Evolutionary conservation across 1,140 invertebrate genomes (phyloP), one percentile per base, ranked within the genome.

Genomic region (Papilio dardanus): DNA sequence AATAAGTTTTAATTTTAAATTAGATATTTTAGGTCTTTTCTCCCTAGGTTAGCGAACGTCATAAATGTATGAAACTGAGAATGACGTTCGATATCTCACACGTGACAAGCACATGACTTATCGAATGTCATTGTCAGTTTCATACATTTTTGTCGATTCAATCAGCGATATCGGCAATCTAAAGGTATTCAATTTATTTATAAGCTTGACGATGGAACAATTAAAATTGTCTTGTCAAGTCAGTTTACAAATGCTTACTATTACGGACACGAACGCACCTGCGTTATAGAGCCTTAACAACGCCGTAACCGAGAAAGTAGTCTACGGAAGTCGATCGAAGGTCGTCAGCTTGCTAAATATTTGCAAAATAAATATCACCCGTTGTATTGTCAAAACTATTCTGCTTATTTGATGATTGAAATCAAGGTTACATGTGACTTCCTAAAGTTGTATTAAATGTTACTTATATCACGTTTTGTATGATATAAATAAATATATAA

Each of bases 331-430:
- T 37, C 19, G 19, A 21, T 24, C 35, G 7, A 35, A 69, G 67
- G 67, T 40, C 67, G 67, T 24, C 67, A 37, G 35, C 67, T 69
- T 69, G 67, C 35, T 69, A 69, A 69, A 69, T 69, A 19, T 37
- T 37, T 35, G 65, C 65, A 33, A 65, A 65, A 30, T 30, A 65
- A 65, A 33, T 66, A 66, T 66, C 35, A 67, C 33, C 16, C 35
- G 8, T 6, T 40, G n/a, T 21, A 28, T 14, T 35, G 67, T 12
- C 67, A 37, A 35, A 37, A 40, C 5, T 8, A 12, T 37, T 10
- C 16, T 24, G 67, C 33, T 69, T 21, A 46, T 46, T 46, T 19
- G 42, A 46, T 6, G 42, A 46, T n/a, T n/a, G n/a, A n/a, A n/a
- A n/a, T n/a, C n/a, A n/a, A n/a, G n/a, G n/a, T n/a, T n/a, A n/a